A percentile compares a stretch with the other conserved stretches of the same genome.
Conservation (phyloP, 2,888 invertebrate species). For the Drosophila siamana region DNA sequence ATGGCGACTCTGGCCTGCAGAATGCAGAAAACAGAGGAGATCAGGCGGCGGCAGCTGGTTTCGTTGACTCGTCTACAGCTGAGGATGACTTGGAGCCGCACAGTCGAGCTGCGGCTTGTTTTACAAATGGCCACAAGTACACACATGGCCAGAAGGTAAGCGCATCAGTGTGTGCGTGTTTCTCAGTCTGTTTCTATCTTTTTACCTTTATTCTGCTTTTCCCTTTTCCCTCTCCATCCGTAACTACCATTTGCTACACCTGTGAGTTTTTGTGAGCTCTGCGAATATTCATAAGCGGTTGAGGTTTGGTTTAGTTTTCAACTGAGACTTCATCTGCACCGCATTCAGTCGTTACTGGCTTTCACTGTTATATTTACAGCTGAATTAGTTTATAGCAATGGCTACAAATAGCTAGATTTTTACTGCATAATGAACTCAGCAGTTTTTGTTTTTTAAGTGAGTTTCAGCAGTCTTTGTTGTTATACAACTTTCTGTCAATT, state of each 20-base stretch:
- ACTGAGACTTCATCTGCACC: constrained; percentile 3
- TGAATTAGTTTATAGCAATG: constrained; percentile 14
- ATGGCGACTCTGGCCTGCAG: constrained; percentile 16
- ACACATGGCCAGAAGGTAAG: constrained; percentile 85
- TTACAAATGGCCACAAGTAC: constrained; percentile 83
- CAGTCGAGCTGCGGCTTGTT: constrained; percentile 84
- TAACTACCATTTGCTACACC: constrained; percentile 36
- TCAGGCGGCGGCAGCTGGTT: constrained; percentile 17
- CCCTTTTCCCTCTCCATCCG: too few relatives aligned
- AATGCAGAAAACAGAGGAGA: background rate
- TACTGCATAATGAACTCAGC: background rate
- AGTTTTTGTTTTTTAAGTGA: background rate
- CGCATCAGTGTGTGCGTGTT: constrained; percentile 9
- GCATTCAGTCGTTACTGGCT: constrained; percentile 19
- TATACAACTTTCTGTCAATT: background rate
- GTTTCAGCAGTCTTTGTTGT: background rate
- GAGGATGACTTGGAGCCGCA: constrained; percentile 80
- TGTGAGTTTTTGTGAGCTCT: constrained; percentile 26
- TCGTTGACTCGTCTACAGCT: constrained; percentile 30
- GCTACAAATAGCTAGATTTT: constrained; percentile 2
- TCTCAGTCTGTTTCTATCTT: constrained; percentile 9
- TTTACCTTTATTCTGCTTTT: constrained; percentile 5
- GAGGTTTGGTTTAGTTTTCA: constrained; percentile 14
- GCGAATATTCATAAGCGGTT: constrained; percentile 48
- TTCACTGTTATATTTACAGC: constrained; percentile 34